These are phyloP conservation scores for Drosophila kikkawai DNA, from an alignment of 1,140 invertebrate species.

Conservation along the genomic window DNA sequence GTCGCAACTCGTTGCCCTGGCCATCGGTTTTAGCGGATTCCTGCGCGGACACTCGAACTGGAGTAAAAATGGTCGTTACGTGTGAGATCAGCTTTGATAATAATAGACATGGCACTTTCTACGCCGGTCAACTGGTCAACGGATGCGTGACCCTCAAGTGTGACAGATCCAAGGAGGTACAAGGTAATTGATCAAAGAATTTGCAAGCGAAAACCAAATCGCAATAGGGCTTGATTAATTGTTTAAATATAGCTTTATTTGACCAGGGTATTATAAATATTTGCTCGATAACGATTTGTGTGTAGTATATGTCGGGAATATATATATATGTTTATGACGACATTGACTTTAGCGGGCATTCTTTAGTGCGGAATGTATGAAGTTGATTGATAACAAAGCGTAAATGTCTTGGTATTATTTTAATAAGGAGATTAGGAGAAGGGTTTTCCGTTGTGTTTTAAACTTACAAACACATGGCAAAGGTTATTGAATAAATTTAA, in stretches of 20 bases:
- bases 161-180: slow-evolving; percentile 85
- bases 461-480: neutral
- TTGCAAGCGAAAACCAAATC: neutral
- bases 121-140: slow-evolving; percentile 86
- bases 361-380: slow-evolving; percentile 30
- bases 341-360: slow-evolving; percentile 59
- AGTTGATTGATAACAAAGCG: slow-evolving; percentile 47
- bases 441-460: neutral
- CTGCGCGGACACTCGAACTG: slow-evolving; percentile 8
- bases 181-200: slow-evolving; percentile 64
- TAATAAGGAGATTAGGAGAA: slow-evolving; percentile 24
- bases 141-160: slow-evolving; percentile 85
- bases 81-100: slow-evolving; percentile 85
- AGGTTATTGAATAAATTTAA: neutral
- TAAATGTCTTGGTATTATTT: slow-evolving; percentile 3
- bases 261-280: slow-evolving; percentile 60
- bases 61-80: slow-evolving; percentile 73
- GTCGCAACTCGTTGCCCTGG: slow-evolving; percentile 52
- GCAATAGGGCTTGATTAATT: slow-evolving; percentile 7
- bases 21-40: slow-evolving; percentile 19
- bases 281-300: slow-evolving; percentile 51
- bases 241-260: slow-evolving; percentile 23
- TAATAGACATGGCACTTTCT: slow-evolving; percentile 85
- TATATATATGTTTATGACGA: slow-evolving; percentile 62
- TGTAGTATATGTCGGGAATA: slow-evolving; percentile 23